These are phyloP conservation scores for Elanoides forficatus DNA, from an alignment of 2,113 vertebrate genomes.

Conservation along the genomic window DNA sequence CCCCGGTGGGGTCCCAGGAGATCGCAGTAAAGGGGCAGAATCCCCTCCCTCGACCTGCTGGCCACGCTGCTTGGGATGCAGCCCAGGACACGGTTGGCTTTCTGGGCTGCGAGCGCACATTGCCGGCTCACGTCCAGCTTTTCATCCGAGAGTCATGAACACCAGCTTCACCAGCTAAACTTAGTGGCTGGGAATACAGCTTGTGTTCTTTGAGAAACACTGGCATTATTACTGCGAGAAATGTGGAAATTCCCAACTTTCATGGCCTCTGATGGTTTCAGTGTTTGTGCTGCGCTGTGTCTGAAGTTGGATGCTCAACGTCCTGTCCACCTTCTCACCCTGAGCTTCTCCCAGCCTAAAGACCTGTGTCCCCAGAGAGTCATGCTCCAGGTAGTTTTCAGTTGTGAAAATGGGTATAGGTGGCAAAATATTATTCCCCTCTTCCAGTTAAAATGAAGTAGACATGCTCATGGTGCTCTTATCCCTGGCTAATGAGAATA, in stretches of 20 bases:
- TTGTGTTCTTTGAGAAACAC: rapidly evolving
- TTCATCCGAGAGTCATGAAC: too few relatives aligned
- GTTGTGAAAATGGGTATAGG: rapidly evolving
- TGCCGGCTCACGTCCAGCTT: too few relatives aligned
- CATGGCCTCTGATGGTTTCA: neutral
- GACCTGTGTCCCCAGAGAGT: neutral
- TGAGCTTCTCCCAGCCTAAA: neutral
- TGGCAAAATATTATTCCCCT: neutral
- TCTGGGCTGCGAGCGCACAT: too few relatives aligned
- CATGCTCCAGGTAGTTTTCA: neutral
- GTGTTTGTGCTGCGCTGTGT: neutral
- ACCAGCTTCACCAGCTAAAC: neutral
- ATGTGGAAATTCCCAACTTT: neutral
- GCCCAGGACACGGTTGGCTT: too few relatives aligned
- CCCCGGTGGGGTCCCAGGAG: too few relatives aligned
- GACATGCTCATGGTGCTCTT: rapidly evolving
- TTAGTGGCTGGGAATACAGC: neutral
- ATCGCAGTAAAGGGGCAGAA: too few relatives aligned
- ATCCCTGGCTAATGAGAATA: neutral
- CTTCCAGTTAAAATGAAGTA: neutral
- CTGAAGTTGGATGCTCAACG: neutral
- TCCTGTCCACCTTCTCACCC: neutral
- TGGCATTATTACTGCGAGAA: rapidly evolving
- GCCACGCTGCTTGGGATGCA: too few relatives aligned
- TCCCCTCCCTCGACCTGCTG: too few relatives aligned